phyloP scores from a whole-genome alignment of 1,140 invertebrate species.

The Monochamus saltuarius region DNA sequence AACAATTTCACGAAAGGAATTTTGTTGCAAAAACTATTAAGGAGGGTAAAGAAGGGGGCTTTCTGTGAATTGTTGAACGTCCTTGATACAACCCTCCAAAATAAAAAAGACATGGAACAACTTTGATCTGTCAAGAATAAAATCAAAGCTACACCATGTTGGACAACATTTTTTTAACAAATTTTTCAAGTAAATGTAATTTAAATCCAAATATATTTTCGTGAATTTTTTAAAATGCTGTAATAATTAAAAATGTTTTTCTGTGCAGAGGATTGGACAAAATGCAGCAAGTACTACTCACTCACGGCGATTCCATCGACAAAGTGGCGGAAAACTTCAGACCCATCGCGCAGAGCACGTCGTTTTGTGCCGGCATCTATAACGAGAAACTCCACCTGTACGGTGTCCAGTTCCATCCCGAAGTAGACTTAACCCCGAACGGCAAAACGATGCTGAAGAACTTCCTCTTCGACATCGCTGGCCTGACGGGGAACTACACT shows the following conservation, averaged over 20 bases:
- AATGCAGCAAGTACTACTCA: conserved; percentile 88
- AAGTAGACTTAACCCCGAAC: conserved; percentile 88
- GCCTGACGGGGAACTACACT: conserved; percentile 85
- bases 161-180: background rate
- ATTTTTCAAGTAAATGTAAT: background rate
- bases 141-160: conserved; percentile 1
- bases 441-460: conserved; percentile 92
- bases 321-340: conserved; percentile 85
- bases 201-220: background rate
- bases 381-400: conserved; percentile 91
- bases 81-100: conserved; percentile 24
- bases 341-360: conserved; percentile 79
- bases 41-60: conserved; percentile 26
- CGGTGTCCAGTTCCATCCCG: conserved; percentile 96
- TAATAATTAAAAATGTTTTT: conserved; percentile 24
- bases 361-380: conserved; percentile 85
- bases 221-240: background rate
- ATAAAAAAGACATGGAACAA: conserved; percentile 21
- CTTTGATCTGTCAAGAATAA: conserved; percentile 7
- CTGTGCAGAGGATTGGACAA: conserved; percentile 77
- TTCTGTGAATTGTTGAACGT: conserved; percentile 2
- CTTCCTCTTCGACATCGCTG: conserved; percentile 91
- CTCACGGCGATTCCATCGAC: conserved; percentile 95
- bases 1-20: no score
- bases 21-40: background rate